These are phyloP conservation scores for Daboia siamensis DNA, from an alignment of 2,113 vertebrate species.

Conservation along the genomic window DNA sequence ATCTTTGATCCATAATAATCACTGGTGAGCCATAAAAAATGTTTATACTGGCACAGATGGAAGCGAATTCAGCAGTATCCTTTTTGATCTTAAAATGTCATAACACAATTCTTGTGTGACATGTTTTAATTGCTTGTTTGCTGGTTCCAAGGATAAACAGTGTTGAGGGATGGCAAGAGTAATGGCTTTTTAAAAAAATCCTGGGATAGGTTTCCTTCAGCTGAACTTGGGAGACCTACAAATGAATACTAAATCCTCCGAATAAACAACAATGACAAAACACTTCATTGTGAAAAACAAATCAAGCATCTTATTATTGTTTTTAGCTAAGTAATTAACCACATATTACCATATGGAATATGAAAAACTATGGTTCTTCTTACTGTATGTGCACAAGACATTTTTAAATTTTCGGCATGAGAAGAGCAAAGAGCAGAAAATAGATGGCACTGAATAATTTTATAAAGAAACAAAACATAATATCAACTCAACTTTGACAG, in stretches of 20 bases:
- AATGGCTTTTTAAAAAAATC: neutral
- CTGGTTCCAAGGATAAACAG: neutral
- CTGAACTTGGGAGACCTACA: slow-evolving; percentile 11
- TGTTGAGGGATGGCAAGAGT: slow-evolving; percentile 1
- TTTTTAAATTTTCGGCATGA: accelerated
- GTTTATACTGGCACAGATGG: neutral
- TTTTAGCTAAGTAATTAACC: neutral
- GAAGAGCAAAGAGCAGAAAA: neutral
- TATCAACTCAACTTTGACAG: neutral
- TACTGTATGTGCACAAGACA: neutral
- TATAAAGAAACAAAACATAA: neutral
- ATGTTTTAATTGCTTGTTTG: slow-evolving; percentile 21
- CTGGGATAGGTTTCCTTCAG: slow-evolving; percentile 10
- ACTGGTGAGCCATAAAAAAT: neutral
- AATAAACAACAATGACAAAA: neutral
- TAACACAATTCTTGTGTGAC: slow-evolving; percentile 1
- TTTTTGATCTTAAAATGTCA: neutral
- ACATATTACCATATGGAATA: neutral
- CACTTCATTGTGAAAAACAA: neutral
- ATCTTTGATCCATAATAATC: slow-evolving; percentile 17
- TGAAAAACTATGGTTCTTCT: neutral
- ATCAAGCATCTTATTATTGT: neutral
- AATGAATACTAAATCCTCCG: neutral
- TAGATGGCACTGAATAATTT: neutral
- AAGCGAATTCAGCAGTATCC: slow-evolving; percentile 16